These are phyloP conservation scores for Percina caprodes DNA, from an alignment of 2,113 vertebrate species.

Conservation along the genomic window DNA sequence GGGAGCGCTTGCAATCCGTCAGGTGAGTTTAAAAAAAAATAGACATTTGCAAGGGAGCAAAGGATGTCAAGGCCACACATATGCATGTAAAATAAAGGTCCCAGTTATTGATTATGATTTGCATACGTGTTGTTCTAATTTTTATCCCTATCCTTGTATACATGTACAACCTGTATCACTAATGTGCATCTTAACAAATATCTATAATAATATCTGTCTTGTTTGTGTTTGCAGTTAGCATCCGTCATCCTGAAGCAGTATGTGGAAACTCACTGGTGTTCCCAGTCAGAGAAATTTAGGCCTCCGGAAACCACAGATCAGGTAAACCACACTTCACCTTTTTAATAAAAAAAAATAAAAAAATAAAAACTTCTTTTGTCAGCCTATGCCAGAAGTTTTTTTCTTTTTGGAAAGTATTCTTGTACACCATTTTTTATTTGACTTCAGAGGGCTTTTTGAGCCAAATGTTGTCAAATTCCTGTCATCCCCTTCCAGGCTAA, in stretches of 20 bases:
- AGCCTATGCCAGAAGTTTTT: not conserved
- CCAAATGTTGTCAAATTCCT: not conserved
- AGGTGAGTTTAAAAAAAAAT: slow-evolving; percentile 85
- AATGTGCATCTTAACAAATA: not conserved
- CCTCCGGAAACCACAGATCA: slow-evolving; percentile 97
- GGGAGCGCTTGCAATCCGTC: slow-evolving; percentile 95
- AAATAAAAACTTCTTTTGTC: not conserved
- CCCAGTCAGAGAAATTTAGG: slow-evolving; percentile 97
- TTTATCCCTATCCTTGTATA: too few relatives aligned
- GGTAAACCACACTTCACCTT: slow-evolving; percentile 72
- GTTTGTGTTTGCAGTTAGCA: slow-evolving; percentile 85
- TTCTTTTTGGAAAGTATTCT: not conserved
- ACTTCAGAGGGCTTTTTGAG: not conserved
- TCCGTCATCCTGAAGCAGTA: slow-evolving; percentile 99
- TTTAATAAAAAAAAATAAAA: too few relatives aligned
- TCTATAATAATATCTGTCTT: not conserved
- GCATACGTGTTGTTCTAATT: not conserved
- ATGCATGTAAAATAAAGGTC: not conserved
- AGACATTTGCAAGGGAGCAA: not conserved
- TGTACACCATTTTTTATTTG: not conserved
- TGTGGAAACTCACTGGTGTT: slow-evolving; percentile 99
- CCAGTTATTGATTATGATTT: not conserved
- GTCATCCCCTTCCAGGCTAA: slow-evolving; percentile 87
- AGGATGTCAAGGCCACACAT: not conserved
- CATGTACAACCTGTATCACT: not conserved